phyloP scores from a whole-genome alignment of 2,113 vertebrate genomes.

The Argyrosomus japonicus region DNA sequence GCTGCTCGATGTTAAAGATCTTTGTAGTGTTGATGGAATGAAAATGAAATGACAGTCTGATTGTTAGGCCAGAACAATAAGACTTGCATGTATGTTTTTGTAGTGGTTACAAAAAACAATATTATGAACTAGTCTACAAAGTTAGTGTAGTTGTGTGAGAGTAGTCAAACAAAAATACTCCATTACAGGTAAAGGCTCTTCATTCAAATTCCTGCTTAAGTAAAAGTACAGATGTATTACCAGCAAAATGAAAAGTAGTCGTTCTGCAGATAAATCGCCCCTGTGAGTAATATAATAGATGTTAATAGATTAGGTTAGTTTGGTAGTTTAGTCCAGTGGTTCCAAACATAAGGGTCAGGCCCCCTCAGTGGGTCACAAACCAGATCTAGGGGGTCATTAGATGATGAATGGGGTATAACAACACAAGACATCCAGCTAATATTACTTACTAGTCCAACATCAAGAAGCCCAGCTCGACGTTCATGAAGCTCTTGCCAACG shows the following conservation, averaged over 20 bases:
- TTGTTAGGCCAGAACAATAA: too few relatives aligned
- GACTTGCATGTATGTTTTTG: background rate
- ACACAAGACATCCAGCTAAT: too few relatives aligned
- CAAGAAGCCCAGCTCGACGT: too few relatives aligned
- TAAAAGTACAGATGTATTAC: background rate
- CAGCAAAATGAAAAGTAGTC: background rate
- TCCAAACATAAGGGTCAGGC: background rate
- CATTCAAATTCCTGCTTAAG: background rate
- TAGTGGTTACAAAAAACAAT: background rate
- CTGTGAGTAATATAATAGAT: background rate
- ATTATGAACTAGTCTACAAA: background rate
- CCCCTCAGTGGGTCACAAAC: background rate
- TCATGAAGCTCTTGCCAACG: too few relatives aligned
- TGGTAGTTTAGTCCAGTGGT: background rate
- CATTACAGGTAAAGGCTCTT: background rate
- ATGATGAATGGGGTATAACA: constrained; percentile 2
- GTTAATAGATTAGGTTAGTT: background rate
- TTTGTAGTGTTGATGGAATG: too few relatives aligned
- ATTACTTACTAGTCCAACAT: too few relatives aligned
- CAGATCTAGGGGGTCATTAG: background rate
- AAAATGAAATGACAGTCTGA: too few relatives aligned
- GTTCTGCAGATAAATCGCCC: background rate
- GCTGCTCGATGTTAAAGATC: too few relatives aligned
- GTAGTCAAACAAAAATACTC: background rate
- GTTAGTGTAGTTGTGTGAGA: background rate